A percentile compares a stretch with the other conserved stretches of the same genome.
These are phyloP conservation scores for Sarcophaga peregrina DNA, from an alignment of 1,140 invertebrate genomes.

Conservation along the genomic window DNA sequence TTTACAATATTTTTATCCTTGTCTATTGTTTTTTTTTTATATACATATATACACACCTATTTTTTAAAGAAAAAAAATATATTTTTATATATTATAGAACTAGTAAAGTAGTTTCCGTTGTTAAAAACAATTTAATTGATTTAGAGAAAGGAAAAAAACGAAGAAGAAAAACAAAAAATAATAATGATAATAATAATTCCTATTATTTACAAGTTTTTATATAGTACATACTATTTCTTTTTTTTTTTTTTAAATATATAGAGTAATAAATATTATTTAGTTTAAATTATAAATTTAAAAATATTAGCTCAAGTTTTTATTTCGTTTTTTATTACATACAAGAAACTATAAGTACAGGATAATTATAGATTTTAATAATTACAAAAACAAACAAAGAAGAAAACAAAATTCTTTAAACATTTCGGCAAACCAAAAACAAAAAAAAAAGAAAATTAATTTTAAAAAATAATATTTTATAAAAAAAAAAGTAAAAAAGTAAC, in stretches of 20 bases:
- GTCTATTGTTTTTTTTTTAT: slow-evolving; percentile 33
- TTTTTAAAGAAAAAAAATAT: background rate
- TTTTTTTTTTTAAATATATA: slow-evolving; percentile 31
- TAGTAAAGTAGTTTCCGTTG: slow-evolving; percentile 43
- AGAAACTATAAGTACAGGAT: slow-evolving; percentile 9
- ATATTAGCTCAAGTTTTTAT: slow-evolving; percentile 33
- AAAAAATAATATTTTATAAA: slow-evolving; percentile 14
- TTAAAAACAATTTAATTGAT: background rate
- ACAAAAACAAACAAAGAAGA: background rate
- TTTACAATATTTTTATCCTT: background rate
- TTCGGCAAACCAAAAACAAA: slow-evolving; percentile 38
- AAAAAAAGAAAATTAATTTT: slow-evolving; percentile 17
- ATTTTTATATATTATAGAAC: slow-evolving; percentile 8
- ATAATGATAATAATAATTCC: slow-evolving; percentile 25
- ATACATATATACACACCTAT: background rate
- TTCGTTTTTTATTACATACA: slow-evolving; percentile 2
- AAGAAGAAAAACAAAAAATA: slow-evolving; percentile 31
- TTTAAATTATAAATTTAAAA: slow-evolving; percentile 30
- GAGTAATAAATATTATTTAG: slow-evolving; percentile 35
- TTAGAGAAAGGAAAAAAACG: background rate
- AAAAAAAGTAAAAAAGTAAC: slow-evolving; percentile 25
- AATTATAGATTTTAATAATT: slow-evolving; percentile 1
- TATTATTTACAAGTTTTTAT: slow-evolving; percentile 35
- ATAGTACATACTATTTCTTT: no score
- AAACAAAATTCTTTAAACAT: slow-evolving; percentile 32